These are phyloP conservation scores for Argya squamiceps DNA, from an alignment of 2,797 vertebrate genomes.

Conservation along the genomic window DNA sequence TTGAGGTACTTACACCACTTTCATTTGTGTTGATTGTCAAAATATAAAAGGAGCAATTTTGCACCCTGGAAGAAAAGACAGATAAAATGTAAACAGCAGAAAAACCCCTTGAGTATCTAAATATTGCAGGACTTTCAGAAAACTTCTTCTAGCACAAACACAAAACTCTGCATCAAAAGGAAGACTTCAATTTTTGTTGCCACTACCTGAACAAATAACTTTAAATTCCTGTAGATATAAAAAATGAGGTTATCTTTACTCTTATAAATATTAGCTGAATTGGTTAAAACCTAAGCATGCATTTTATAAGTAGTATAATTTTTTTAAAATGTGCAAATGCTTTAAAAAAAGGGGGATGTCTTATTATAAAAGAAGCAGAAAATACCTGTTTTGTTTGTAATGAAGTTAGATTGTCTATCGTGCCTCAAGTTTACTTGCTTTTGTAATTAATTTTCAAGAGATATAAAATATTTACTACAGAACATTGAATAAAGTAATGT, in stretches of 20 bases:
- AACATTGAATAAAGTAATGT: not conserved
- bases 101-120: not conserved
- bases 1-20: not conserved
- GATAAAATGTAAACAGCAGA: not conserved
- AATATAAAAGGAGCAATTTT: not conserved
- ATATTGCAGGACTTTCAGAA: not conserved
- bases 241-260: not conserved
- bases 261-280: not conserved
- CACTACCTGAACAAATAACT: not conserved
- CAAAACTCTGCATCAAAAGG: not conserved
- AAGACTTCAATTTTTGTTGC: not conserved
- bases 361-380: not conserved
- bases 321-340: not conserved
- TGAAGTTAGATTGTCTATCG: not conserved
- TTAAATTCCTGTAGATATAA: not conserved
- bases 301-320: not conserved
- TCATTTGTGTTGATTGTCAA: not conserved
- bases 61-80: not conserved
- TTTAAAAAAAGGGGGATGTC: fast-evolving
- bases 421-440: not conserved
- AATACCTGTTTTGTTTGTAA: not conserved
- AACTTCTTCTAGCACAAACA: not conserved
- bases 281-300: not conserved
- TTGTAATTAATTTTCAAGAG: not conserved
- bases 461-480: not conserved